Evolutionary conservation across 2,888 invertebrate species (phyloP).

Genomic region (Laspeyria flexula): DNA sequence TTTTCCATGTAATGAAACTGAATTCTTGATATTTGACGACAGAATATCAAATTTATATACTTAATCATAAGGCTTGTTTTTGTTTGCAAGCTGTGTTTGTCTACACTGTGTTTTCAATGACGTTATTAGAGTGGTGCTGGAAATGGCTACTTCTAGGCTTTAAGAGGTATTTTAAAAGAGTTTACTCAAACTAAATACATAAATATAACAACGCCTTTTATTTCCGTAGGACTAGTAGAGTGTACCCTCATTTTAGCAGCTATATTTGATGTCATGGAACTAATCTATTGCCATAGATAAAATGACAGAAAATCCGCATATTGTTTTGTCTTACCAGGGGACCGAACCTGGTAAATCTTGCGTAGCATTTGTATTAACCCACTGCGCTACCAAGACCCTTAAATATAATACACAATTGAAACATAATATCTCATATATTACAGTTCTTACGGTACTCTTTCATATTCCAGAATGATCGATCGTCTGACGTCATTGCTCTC

Average conservation of each 20-base stretch:
- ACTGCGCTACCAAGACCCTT: too few species aligned
- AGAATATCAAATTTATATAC: slow-evolving; percentile 20
- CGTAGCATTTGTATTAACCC: too few species aligned
- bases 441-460: not conserved
- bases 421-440: not conserved
- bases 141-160: slow-evolving; percentile 43
- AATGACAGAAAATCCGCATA: too few species aligned
- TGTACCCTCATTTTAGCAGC: too few species aligned
- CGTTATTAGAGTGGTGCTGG: slow-evolving; percentile 39
- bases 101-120: slow-evolving; percentile 40
- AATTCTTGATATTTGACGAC: slow-evolving; percentile 13
- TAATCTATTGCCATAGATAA: too few species aligned
- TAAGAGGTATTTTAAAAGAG: slow-evolving; percentile 38
- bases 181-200: slow-evolving; percentile 21
- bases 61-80: slow-evolving; percentile 28
- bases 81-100: slow-evolving; percentile 22
- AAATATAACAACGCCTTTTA: too few species aligned
- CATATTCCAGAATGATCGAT: not conserved
- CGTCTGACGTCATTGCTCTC: not conserved
- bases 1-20: slow-evolving; percentile 35
- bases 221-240: too few species aligned
- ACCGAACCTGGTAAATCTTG: too few species aligned
- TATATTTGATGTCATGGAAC: too few species aligned
- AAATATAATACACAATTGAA: too few species aligned
- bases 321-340: too few species aligned